These are phyloP conservation scores for Macrosteles quadrilineatus DNA, from an alignment of 1,140 invertebrate species.

Conservation along the genomic window DNA sequence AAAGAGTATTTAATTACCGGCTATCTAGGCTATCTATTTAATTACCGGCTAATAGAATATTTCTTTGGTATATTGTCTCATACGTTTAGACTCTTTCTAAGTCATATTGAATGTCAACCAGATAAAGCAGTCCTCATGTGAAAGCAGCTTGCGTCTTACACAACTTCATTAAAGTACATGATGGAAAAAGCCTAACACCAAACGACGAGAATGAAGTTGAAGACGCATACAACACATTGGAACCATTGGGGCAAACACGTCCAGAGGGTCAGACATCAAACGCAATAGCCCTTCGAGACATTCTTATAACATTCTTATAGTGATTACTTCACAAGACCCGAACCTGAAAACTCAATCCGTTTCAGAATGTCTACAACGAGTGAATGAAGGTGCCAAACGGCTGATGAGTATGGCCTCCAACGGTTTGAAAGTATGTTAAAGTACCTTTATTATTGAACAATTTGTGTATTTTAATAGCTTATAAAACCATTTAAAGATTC, in stretches of 20 bases:
- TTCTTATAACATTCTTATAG: no score
- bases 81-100: constrained; percentile 12
- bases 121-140: not conserved
- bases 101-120: not conserved
- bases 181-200: not conserved
- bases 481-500: no score
- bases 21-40: constrained; percentile 21
- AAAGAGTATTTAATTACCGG: constrained; percentile 26
- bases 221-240: not conserved
- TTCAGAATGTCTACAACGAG: not conserved
- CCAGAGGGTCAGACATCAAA: not conserved
- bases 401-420: no score
- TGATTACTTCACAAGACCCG: not conserved
- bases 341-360: not conserved
- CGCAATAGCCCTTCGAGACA: not conserved
- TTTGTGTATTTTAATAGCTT: no score
- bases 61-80: constrained; percentile 12
- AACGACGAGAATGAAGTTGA: not conserved
- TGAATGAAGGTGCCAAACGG: no score
- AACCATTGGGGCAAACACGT: not conserved
- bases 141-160: constrained; percentile 4
- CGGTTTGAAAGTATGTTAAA: no score
- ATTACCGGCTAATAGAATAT: constrained; percentile 27
- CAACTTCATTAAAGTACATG: not conserved
- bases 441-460: no score